phyloP scores from a whole-genome alignment of 2,797 vertebrate species.

The Babyrousa celebensis region DNA sequence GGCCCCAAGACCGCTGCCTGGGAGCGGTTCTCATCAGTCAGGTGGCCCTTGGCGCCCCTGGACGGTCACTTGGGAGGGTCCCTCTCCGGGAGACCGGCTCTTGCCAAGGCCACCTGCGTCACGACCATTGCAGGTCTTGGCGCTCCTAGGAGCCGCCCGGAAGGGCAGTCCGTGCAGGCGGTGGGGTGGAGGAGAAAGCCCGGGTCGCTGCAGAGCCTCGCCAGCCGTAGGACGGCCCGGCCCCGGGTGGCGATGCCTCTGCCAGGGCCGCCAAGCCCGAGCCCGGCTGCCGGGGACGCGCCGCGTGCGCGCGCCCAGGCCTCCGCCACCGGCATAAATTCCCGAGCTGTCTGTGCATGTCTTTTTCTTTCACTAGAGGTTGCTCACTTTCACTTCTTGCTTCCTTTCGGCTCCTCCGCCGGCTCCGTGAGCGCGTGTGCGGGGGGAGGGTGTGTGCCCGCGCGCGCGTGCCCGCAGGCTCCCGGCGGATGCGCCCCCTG shows the following conservation, averaged over 20 bases:
- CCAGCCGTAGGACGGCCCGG: accelerated
- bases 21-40: background rate
- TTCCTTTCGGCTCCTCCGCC: constrained; percentile 83
- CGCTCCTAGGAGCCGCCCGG: background rate
- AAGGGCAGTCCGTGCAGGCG: background rate
- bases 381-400: constrained; percentile 90
- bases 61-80: background rate
- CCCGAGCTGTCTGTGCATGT: constrained; percentile 89
- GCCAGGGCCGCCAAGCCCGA: background rate
- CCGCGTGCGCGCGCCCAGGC: background rate
- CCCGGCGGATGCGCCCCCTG: background rate
- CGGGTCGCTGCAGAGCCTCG: background rate
- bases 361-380: constrained; percentile 91
- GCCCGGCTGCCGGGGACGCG: background rate
- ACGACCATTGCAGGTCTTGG: background rate
- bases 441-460: accelerated
- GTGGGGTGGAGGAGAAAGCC: no score
- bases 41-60: background rate
- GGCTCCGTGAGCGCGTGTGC: constrained; percentile 53
- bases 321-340: background rate
- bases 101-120: background rate
- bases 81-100: background rate
- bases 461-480: background rate
- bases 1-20: background rate
- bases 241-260: background rate